A percentile compares a stretch with the other conserved stretches of the same genome.
phyloP scores from a whole-genome alignment of 2,888 invertebrate species.

The Stenodema calcarata region DNA sequence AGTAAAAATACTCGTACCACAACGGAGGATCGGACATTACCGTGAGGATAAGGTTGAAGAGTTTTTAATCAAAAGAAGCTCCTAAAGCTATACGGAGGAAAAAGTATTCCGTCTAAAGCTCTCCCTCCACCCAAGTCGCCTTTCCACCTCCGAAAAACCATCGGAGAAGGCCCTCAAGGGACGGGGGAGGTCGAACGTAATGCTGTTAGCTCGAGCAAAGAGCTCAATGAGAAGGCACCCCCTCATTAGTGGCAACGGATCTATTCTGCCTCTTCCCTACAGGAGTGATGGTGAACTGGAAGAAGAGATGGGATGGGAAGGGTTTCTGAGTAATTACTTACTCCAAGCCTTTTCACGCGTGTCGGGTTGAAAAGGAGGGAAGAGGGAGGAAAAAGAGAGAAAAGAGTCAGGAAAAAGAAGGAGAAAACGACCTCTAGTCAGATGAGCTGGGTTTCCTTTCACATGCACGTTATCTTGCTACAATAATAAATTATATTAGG shows the following conservation, averaged over 20 bases:
- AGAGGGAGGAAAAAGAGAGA: neutral
- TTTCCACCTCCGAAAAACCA: neutral
- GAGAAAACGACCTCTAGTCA: neutral
- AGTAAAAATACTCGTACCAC: no score
- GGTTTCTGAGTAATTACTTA: slow-evolving; percentile 2
- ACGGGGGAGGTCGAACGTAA: neutral
- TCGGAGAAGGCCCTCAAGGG: neutral
- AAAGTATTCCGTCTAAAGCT: neutral
- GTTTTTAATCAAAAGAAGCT: neutral
- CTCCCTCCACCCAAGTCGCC: neutral
- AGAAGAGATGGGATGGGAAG: neutral
- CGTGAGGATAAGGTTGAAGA: no score
- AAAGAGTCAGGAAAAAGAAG: neutral
- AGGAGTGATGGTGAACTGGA: neutral
- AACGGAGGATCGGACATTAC: no score
- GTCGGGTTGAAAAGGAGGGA: neutral
- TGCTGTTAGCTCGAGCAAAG: neutral
- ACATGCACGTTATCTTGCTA: neutral
- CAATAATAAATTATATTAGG: neutral
- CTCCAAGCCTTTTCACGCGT: neutral
- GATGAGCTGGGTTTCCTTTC: neutral
- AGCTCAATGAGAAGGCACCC: neutral
- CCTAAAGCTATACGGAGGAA: neutral
- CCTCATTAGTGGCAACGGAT: neutral
- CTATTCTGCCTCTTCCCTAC: neutral